Base-by-base conservation (phyloP, 2,113 vertebrate species). In the Ophthalmotilapia sp. region DNA sequence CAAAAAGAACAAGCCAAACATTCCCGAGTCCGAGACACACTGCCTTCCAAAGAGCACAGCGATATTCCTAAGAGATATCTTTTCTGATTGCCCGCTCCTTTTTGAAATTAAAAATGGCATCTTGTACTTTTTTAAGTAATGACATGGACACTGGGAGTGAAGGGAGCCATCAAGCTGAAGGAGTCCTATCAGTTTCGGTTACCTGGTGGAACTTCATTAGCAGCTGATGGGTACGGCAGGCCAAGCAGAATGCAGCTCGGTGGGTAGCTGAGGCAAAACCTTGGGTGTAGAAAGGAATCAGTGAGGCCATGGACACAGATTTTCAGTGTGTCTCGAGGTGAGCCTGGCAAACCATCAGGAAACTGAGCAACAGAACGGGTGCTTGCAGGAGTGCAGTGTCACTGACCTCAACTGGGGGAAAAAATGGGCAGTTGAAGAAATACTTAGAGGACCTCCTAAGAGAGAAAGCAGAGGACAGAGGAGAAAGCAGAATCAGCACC, bases 11-110 rank as follows among this genome's bases (percentile, higher is more conserved):
- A 65, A 65, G 31, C 31, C 60, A 65, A 38, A 68, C 60, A 13
- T 38, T 68, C 33, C 19, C 4, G 19, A 38, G 62, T 68, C 33
- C 2, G 11, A 21, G 19, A 68, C 62, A 38, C 33, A 40, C 19
- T 13, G 3, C 62, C 62, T n/a, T 38, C 33, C 60, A 68, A 68
- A 68, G 31, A 65, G 58, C 17, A 36, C 17, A 36, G 58, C 3
- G 9, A 36, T n/a, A 62, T 36, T 62, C 31, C 31, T 62, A 8
- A 29, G 23, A 15, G 23, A 29, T 56, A 29, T 14, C 23, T 29
- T 56, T 56, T 29, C 23, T 29, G 55, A 19, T n/a, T 36, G 31
- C 6, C 0, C 0, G 2, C 31, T 36, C 31, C 58, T 36, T 62
- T 62, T 62, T 36, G 2, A 36, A 62, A 36, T 11, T 11, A 62